Evolutionary conservation across 2,888 invertebrate species (phyloP), one percentile per base, ranked within the genome.

Genomic region (Panorpa germanica): DNA sequence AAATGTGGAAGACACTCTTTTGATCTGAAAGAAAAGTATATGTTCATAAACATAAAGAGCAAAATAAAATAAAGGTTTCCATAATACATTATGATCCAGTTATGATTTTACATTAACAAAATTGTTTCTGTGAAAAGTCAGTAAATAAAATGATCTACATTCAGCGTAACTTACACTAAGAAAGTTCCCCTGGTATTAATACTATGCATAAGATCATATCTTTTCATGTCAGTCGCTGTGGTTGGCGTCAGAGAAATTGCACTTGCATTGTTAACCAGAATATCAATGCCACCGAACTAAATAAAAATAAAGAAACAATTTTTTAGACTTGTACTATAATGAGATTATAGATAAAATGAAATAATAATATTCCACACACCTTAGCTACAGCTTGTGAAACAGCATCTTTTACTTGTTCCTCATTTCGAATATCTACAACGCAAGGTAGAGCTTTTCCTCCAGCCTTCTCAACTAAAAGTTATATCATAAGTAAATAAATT

Each of bases 181-280:
- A 82, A 96, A 2, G 95, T 96, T 40, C 95, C 96, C 41, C 96
- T 67, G 0, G 90, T 76, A 55, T 96, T 96, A 41, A 96, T 73
- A 34, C 66, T 70, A 48, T 93, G 82, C 95, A 96, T 96, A 23
- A 96, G 66, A 55, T 96, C 96, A 48, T 85, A 96, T 52, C 73
- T 67, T 58, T 96, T 96, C 91, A 96, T 93, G 21, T 85, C 76
- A 0, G 91, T 91, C 5, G 71, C 58, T 3, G 65, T 57, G 0
- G 93, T 95, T 28, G 69, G 70, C 0, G 88, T 77, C 30, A 86
- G 56, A 1, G 73, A 73, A 43, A 96, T 96, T 8, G 95, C 95
- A 37, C 90, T 90, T 2, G 96, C 96, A 61, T 96, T 96, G 59
- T 96, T 96, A 11, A 96, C 61, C 12, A 88, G 54, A 39, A 96